Evolutionary conservation across 2,888 invertebrate genomes (phyloP).

Genomic region (Caenorhabditis plicata): DNA sequence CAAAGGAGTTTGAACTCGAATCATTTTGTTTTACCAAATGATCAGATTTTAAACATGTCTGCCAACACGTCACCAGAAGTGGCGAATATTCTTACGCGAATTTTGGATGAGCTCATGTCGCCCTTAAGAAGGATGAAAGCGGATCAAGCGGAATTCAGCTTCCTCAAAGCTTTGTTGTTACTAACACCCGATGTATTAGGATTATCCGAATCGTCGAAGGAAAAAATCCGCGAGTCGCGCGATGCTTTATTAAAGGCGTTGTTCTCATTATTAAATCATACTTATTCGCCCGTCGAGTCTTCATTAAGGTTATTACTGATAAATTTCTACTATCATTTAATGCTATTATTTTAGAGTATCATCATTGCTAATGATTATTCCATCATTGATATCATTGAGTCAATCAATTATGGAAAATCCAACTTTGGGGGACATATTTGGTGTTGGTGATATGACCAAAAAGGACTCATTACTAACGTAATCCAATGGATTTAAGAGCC

Average conservation of each 20-base stretch:
- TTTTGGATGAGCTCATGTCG: slow-evolving; percentile 58
- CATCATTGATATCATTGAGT: slow-evolving; percentile 51
- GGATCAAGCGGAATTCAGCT: slow-evolving; percentile 57
- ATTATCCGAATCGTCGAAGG: slow-evolving; percentile 39
- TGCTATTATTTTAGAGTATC: no score
- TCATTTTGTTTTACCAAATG: slow-evolving; percentile 59
- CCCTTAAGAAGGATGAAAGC: slow-evolving; percentile 54
- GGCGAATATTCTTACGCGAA: slow-evolving; percentile 27
- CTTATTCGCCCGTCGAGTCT: slow-evolving; percentile 48
- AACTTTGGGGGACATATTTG: slow-evolving; percentile 46
- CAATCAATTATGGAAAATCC: slow-evolving; percentile 35
- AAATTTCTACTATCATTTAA: no score
- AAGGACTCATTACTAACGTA: slow-evolving; percentile 18
- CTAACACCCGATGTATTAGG: slow-evolving; percentile 55
- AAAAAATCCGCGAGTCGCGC: slow-evolving; percentile 52
- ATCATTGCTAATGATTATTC: slow-evolving; percentile 58
- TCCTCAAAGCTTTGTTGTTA: slow-evolving; percentile 59
- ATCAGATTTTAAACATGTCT: slow-evolving; percentile 49
- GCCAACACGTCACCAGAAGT: slow-evolving; percentile 27
- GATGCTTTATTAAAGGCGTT: slow-evolving; percentile 56
- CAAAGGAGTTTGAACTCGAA: slow-evolving; percentile 55
- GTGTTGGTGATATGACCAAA: slow-evolving; percentile 43
- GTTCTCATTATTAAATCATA: slow-evolving; percentile 48
- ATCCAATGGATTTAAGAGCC: slow-evolving; percentile 19
- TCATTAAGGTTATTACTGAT: no score